Base-by-base conservation (phyloP, 1,140 invertebrate species). In the Lucilia cuprina region DNA sequence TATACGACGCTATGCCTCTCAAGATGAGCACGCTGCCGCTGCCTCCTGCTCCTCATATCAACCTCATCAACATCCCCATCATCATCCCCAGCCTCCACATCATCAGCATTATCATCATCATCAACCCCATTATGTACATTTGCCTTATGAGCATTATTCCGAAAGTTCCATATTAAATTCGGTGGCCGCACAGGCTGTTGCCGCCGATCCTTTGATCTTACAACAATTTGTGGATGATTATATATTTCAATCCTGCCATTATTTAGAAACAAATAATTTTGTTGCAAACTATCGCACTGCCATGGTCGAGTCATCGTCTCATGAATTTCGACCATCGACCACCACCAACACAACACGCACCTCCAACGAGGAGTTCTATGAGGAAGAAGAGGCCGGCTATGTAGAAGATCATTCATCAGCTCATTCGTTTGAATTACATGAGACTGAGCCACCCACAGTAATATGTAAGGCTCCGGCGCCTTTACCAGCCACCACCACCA, bases 211-310 rank as follows among this genome's bases (percentile, higher is more conserved):
- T 86, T 85, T 86, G 77, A 74, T 86, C 34, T 83, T 86, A 19
- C 85, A 89, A 87, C 89, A 90, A 84, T 90, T 90, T 84, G 77
- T 80, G 41, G 89, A 90, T 85, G 89, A 90, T 86, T 90, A 90
- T 86, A 84, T 90, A 86, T 90, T 90, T 84, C 88, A 90, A 85
- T 90, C 89, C 85, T 89, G 89, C 86, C 89, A 90, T 85, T 90
- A 90, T 86, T 83, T 90, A 88, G 89, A 90, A 86, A 90, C 88
- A 87, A 90, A 90, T 88, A 89, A 88, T 84, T 90, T 90, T 90
- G 89, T 88, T 84, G 87, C 89, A 86, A 90, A 85, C 86, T 90
- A 90, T 86, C 87, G 89, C 88, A 90, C 89, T 90, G 89, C 89
- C 89, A 90, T 90, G 89, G 88, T 89, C 87, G 89, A 89, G 86